Conservation (phyloP, 2,797 vertebrate species). For the Sylvia borin region DNA sequence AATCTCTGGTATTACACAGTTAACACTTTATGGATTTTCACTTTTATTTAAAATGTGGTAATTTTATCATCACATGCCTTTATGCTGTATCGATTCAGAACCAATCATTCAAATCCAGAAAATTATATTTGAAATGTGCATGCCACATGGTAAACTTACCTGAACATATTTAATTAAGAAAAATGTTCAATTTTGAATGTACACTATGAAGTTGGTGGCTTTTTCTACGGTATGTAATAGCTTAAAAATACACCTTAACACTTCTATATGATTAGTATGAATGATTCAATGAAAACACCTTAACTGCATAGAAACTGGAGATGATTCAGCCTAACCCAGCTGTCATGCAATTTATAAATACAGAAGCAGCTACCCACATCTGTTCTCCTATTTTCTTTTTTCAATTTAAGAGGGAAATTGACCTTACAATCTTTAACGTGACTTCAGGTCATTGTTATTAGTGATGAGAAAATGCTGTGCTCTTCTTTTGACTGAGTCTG, state of each 20-base stretch:
- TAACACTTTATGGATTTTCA: background rate
- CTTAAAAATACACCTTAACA: background rate
- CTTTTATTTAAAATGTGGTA: background rate
- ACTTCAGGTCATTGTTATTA: constrained; percentile 73
- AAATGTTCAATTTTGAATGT: background rate
- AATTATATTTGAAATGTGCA: background rate
- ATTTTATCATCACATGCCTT: background rate
- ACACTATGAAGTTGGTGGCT: background rate
- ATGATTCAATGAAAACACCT: constrained; percentile 29
- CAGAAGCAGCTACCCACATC: constrained; percentile 57
- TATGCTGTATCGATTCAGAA: background rate
- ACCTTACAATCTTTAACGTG: constrained; percentile 69
- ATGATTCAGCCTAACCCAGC: constrained; percentile 54
- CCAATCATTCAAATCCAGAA: background rate
- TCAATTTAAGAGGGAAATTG: constrained; percentile 70
- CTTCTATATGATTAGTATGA: constrained; percentile 44
- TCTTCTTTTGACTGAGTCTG: constrained; percentile 66
- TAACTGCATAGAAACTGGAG: constrained; percentile 21
- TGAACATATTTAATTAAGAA: constrained; percentile 28
- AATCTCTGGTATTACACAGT: background rate
- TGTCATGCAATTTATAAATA: constrained; percentile 66
- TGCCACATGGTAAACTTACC: background rate
- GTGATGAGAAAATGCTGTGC: constrained; percentile 68
- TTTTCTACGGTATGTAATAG: background rate
- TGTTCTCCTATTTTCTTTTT: constrained; percentile 68